phyloP scores from a whole-genome alignment of 2,113 vertebrate genomes.

The Naja naja region DNA sequence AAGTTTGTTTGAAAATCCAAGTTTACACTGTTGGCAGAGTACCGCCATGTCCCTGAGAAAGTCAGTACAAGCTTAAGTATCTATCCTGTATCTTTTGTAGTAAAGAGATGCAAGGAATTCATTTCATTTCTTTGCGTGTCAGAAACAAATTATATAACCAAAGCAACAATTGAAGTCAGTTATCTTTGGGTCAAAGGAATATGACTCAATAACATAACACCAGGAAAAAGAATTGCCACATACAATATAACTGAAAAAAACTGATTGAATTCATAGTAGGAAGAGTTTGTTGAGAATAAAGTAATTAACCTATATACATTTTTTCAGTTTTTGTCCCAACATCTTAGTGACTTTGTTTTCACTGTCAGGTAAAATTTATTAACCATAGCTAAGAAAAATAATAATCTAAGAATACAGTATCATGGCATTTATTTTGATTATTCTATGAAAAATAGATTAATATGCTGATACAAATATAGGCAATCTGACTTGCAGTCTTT shows the following conservation, averaged over 20 bases:
- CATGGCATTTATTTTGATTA: conserved; percentile 33
- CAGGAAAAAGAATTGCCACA: conserved; percentile 26
- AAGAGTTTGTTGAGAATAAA: conserved; percentile 4
- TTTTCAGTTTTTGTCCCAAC: conserved; percentile 31
- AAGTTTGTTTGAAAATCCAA: neutral
- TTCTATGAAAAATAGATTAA: conserved; percentile 14
- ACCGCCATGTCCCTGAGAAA: neutral
- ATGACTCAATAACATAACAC: neutral
- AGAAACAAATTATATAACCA: neutral
- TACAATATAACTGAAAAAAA: conserved; percentile 33
- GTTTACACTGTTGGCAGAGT: neutral
- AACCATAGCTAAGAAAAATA: neutral
- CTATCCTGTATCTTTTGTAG: neutral
- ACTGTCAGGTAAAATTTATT: neutral
- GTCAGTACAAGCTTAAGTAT: neutral
- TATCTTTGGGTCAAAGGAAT: neutral
- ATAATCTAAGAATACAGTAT: neutral
- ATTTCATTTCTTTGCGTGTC: neutral
- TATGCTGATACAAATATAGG: conserved; percentile 29
- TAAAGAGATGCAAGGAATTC: neutral
- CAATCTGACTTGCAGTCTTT: conserved; percentile 11
- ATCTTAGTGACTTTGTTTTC: neutral
- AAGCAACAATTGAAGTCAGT: conserved; percentile 14
- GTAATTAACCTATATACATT: neutral
- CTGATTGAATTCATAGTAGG: conserved; percentile 19